These are phyloP conservation scores for Pseudois nayaur DNA, from an alignment of 2,113 vertebrate genomes.

Conservation along the genomic window DNA sequence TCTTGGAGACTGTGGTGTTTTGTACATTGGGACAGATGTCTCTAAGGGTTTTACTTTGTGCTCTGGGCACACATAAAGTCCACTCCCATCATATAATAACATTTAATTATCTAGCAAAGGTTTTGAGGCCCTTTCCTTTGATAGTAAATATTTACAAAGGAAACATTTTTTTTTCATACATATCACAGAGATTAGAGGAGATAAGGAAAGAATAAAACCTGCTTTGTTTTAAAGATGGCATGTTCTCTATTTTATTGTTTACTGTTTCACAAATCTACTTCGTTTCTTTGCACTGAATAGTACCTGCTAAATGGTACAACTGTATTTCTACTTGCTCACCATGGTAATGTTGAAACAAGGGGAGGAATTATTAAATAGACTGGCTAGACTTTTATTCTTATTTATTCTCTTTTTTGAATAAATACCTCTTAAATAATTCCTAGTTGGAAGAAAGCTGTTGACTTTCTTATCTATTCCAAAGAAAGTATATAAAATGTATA, in stretches of 20 bases:
- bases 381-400: conserved; percentile 22
- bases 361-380: conserved; percentile 55
- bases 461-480: background rate
- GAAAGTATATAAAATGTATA: background rate
- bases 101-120: background rate
- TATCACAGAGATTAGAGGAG: background rate
- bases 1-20: background rate
- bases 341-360: conserved; percentile 69
- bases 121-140: conserved; percentile 20
- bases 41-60: background rate
- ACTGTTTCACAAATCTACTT: conserved; percentile 49
- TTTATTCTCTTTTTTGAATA: conserved; percentile 51
- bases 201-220: background rate
- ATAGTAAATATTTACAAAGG: conserved; percentile 38
- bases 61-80: background rate
- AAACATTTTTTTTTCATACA: conserved; percentile 59
- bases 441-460: background rate
- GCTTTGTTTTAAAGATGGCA: conserved; percentile 55
- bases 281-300: conserved; percentile 35
- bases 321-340: conserved; percentile 48
- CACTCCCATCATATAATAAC: background rate
- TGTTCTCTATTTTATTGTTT: background rate
- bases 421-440: background rate
- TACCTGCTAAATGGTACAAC: conserved; percentile 28
- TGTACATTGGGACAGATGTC: background rate